phyloP scores from a whole-genome alignment of 2,888 invertebrate species.

The Scrobipalpa atriplicella region DNA sequence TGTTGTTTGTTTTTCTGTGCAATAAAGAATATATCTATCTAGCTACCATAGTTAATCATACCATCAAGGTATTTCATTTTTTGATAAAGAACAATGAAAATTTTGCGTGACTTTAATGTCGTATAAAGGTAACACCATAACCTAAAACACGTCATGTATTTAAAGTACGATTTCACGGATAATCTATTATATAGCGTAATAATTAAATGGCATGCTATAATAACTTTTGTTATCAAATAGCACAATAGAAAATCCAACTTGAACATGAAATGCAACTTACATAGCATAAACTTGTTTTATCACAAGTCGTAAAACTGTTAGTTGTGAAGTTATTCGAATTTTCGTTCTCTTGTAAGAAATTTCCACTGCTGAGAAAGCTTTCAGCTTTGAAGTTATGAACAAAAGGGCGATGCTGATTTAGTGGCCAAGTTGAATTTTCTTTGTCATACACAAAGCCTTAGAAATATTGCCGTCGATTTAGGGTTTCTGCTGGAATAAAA shows the following conservation, averaged over 20 bases:
- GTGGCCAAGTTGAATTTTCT: not conserved
- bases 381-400: conserved; percentile 24
- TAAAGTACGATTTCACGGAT: not conserved
- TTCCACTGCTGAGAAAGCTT: conserved; percentile 4
- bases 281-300: not conserved
- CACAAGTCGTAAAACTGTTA: not conserved
- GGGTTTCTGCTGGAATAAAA: too few relatives aligned
- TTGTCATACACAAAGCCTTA: not conserved
- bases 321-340: not conserved
- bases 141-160: conserved; percentile 7
- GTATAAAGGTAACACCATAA: not conserved
- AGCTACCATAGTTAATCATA: too few relatives aligned
- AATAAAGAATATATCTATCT: too few relatives aligned
- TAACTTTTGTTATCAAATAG: not conserved
- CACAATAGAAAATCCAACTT: too few relatives aligned
- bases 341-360: not conserved
- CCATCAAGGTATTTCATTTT: too few relatives aligned
- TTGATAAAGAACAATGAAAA: not conserved
- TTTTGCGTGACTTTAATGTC: not conserved
- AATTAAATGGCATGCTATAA: not conserved
- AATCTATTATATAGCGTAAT: not conserved
- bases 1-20: too few relatives aligned
- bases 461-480: conserved; percentile 6
- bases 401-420: conserved; percentile 13
- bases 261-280: not conserved